Evolutionary conservation across 1,140 invertebrate species (phyloP), one percentile per base, ranked within the genome.

Genomic region (Formica selysi): DNA sequence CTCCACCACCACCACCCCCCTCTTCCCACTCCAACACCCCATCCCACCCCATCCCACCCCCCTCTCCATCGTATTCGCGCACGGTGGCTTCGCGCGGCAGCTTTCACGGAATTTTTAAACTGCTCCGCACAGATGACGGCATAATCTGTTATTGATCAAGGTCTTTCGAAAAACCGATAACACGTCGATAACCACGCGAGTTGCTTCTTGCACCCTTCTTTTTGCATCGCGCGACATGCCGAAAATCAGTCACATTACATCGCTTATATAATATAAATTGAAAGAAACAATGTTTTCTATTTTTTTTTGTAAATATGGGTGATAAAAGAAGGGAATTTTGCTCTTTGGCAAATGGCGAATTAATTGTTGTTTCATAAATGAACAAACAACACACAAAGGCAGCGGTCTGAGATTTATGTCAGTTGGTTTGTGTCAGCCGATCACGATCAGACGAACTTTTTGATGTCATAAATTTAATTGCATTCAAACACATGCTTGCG

Each of bases 131-230:
- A 94, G 94, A 94, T 93, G 93, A 94, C 92, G 93, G 89, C 92
- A 94, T 95, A 95, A 95, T 95, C 94, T 93, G 91, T 93, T 93
- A 93, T 93, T 93, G 93, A 95, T 95, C 92, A 94, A 94, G 91
- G 88, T 91, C 92, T 92, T 89, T 78, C 86, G 88, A 92, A 92
- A 91, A 93, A 91, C 90, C 88, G 89, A 92, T 92, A 91, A 85
- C 89, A 76, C 87, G 74, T 87, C 90, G 87, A 92, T 91, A 86
- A 91, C 88, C 84, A 85, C 83, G 81, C 76, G 68, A 71, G 85
- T 91, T 88, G 78, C 89, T 86, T 85, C 81, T 90, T 79, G 74
- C 62, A 64, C 3, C 73, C 62, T 79, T 62, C 70, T 54, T 54
- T 70, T 64, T 70, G 32, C 68, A 10, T 78, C 57, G 48, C 48